These are phyloP conservation scores for Gastracanthus pulcherrimus DNA, from an alignment of 2,888 invertebrate species.

Conservation along the genomic window DNA sequence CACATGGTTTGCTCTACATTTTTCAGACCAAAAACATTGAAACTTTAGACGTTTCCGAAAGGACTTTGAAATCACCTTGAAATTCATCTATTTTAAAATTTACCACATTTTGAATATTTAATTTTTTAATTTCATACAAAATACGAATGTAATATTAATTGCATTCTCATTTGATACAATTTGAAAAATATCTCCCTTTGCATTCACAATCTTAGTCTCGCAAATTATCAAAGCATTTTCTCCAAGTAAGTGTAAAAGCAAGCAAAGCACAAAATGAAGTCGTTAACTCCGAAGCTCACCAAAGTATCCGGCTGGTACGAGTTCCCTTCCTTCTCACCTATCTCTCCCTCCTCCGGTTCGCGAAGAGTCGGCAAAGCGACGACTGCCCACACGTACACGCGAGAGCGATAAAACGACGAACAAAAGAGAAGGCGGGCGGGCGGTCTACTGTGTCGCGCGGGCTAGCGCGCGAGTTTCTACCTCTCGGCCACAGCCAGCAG, in stretches of 20 bases:
- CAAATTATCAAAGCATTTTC: no score
- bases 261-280: not conserved
- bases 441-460: not conserved
- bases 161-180: no score
- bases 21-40: not conserved
- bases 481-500: not conserved
- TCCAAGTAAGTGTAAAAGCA: no score
- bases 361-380: not conserved
- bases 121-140: not conserved
- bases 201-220: no score
- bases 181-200: no score
- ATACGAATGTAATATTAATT: no score
- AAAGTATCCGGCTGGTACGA: slow-evolving; percentile 10
- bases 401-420: not conserved
- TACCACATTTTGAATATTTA: not conserved
- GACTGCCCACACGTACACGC: no score
- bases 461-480: slow-evolving; percentile 8
- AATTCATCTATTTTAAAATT: not conserved
- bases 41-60: not conserved
- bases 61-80: no score
- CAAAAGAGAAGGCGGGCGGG: not conserved
- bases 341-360: not conserved
- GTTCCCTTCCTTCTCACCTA: not conserved
- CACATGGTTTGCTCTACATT: slow-evolving; percentile 1
- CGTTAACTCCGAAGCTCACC: slow-evolving; percentile 23